A percentile compares a stretch with the other conserved stretches of the same genome.
These are phyloP conservation scores for Falco columbarius DNA, from an alignment of 2,797 vertebrate genomes.

Conservation along the genomic window DNA sequence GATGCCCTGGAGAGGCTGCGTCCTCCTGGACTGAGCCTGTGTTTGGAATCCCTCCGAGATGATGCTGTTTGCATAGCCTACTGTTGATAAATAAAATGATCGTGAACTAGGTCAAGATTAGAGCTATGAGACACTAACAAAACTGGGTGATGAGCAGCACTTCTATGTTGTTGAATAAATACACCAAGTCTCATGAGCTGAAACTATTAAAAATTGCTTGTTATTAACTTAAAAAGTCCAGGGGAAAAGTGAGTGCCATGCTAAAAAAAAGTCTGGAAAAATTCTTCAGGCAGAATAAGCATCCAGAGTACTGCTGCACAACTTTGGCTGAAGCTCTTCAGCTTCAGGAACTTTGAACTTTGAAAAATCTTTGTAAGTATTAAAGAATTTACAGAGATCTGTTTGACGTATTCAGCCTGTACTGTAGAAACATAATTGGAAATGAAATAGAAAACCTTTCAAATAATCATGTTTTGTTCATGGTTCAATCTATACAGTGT, in stretches of 20 bases:
- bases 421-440: neutral
- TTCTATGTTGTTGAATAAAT: constrained; percentile 40
- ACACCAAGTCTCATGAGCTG: neutral
- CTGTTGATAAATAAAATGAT: constrained; percentile 32
- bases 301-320: neutral
- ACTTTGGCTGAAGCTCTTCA: neutral
- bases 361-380: neutral
- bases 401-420: neutral
- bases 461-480: neutral
- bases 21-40: neutral
- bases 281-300: neutral
- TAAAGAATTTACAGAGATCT: neutral
- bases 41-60: neutral
- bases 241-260: neutral
- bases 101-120: constrained; percentile 54
- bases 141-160: constrained; percentile 11
- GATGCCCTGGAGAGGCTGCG: neutral
- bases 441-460: neutral
- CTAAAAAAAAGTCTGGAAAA: neutral
- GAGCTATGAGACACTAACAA: constrained; percentile 40
- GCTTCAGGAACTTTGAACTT: neutral
- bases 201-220: constrained; percentile 29
- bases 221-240: neutral
- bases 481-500: neutral
- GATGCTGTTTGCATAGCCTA: neutral